Evolutionary conservation across 2,888 invertebrate genomes (phyloP), one percentile per base, ranked within the genome.

Genomic region (Lycaena phlaeas): DNA sequence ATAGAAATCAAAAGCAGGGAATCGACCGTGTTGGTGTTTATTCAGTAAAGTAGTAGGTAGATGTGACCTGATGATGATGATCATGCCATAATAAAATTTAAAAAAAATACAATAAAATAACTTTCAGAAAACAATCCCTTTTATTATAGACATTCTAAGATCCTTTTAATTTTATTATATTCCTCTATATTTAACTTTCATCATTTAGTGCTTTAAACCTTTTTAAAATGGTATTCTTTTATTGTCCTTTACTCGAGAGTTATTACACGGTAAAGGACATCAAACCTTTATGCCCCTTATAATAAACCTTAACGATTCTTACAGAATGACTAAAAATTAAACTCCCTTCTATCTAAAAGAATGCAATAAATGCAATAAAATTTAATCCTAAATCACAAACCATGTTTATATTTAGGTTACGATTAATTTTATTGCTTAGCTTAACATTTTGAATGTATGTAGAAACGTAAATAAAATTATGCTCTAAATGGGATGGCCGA

Each of bases 401-500:
- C 34, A 12, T 34, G 9, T 22, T 34, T 34, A 22, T 22, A 12
- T 34, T 34, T 18, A 7, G 18, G 7, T 22, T 18, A 4, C 4
- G 22, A 5, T 9, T 7, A 34, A 34, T 22, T 34, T 12, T 34
- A 34, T 12, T 18, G 10, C 18, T 11, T 11, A 2, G 11, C 11
- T 34, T 12, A 18, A 17, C 6, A 34, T 34, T 18, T 22, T 4
- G 6, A 18, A 22, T 18, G 18, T 22, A 60, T 64, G 68, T 69
- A 62, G 62, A 59, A 59, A 63, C 57, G 64, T 57, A 75, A 76
- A 73, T 67, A 68, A 69, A 64, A 50, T 51, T 55, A 43, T 51
- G 59, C 54, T 57, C 49, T 54, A 72, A 78, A 75, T 74, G 77
- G n/a, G 71, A 70, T 59, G 53, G 68, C 62, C 61, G 63, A 68